Evolutionary conservation across 2,888 invertebrate species (phyloP), one percentile per base, ranked within the genome.

Genomic region (Drosophila nr. fundita): DNA sequence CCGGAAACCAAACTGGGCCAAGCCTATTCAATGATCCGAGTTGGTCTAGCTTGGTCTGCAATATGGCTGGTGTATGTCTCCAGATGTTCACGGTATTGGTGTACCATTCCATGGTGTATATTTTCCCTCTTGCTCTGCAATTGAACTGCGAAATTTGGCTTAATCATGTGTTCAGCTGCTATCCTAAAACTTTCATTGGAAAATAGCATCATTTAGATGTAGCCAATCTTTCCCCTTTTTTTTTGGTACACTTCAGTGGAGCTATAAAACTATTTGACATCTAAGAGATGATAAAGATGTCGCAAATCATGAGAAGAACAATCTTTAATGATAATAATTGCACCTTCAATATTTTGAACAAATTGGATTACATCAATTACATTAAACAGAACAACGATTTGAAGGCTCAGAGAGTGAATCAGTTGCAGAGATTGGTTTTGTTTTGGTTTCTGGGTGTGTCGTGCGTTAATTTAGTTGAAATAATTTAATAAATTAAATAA

Each of bases 401-500:
- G 21, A n/a, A 27, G 34, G 60, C 29, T 67, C 53, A 40, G 70
- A n/a, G 34, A 50, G 48, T 24, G 67, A 38, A 49, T 54, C 48
- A 55, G 58, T 76, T 77, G 78, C 48, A 32, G 54, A 52, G 52
- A 59, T 63, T 61, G 54, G 21, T 49, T 40, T 53, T 67, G 63
- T 49, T 55, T 40, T 48, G 58, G 74, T 62, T 55, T 57, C 32
- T 48, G 59, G 42, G n/a, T 60, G 27, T 57, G 34, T 24, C 38
- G 48, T 61, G 60, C 81, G 85, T 76, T 87, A 83, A 83, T 87
- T 87, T 87, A 73, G 88, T 74, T 30, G 78, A 87, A 87, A 86
- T 86, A 85, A 78, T 78, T 83, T 76, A 85, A 82, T 68, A 74
- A 83, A 88, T 86, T 83, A 88, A 88, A 85, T 75, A 71, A 80